phyloP scores from a whole-genome alignment of 2,113 vertebrate species.

The Patagioenas fasciata region DNA sequence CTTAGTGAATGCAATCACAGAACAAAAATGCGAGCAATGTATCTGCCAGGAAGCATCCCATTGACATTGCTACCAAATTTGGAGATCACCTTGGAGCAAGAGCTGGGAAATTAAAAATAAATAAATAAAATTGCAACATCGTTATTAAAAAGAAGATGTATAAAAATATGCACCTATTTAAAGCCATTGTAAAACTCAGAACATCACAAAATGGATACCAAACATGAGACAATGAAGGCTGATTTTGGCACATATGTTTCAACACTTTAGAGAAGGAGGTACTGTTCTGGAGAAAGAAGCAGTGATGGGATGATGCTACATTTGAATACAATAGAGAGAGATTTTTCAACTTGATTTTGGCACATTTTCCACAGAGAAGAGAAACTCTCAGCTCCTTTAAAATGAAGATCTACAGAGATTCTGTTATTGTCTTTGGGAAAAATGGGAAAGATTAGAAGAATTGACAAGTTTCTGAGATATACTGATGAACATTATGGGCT shows the following conservation, averaged over 20 bases:
- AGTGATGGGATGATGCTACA: neutral
- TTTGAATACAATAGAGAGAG: neutral
- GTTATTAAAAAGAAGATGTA: neutral
- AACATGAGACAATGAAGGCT: neutral
- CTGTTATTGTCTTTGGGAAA: neutral
- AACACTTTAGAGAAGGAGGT: neutral
- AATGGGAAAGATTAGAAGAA: neutral
- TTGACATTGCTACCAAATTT: slow-evolving; percentile 4
- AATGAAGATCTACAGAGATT: neutral
- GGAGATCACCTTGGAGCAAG: neutral
- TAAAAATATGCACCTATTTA: neutral
- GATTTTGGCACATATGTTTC: neutral
- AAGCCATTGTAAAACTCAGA: neutral
- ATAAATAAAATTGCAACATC: neutral
- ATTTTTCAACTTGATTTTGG: neutral
- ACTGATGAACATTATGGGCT: neutral
- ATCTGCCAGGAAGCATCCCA: slow-evolving; percentile 11
- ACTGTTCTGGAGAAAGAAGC: neutral
- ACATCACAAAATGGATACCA: neutral
- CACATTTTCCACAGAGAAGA: neutral
- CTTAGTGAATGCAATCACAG: neutral
- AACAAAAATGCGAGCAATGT: slow-evolving; percentile 12
- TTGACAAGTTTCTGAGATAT: neutral
- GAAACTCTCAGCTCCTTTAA: neutral
- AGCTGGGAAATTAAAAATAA: neutral